These are phyloP conservation scores for Gymnopithys bicolor DNA, from an alignment of 2,797 vertebrate genomes.

Conservation along the genomic window DNA sequence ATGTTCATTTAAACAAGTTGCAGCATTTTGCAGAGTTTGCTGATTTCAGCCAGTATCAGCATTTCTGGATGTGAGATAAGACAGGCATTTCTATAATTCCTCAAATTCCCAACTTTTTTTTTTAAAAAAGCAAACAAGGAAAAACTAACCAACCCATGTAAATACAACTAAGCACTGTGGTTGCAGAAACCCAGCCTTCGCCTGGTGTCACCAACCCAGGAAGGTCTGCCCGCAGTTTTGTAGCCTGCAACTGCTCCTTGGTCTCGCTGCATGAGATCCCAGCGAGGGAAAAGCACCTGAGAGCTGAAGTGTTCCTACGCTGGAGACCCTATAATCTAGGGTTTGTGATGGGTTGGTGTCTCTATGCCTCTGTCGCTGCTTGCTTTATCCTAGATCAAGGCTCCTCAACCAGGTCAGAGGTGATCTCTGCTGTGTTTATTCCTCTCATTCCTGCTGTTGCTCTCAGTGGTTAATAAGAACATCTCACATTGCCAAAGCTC, in stretches of 20 bases:
- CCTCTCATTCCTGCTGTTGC: neutral
- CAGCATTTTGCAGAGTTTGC: neutral
- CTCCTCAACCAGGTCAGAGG: neutral
- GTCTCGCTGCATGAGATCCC: rapidly evolving
- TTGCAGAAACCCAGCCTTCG: neutral
- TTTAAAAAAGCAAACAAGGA: rapidly evolving
- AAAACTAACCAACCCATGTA: neutral
- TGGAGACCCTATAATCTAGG: neutral
- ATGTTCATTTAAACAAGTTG: neutral
- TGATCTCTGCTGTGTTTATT: rapidly evolving
- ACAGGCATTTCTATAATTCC: neutral
- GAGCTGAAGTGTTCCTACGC: neutral
- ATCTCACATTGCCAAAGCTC: neutral
- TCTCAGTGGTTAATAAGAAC: neutral
- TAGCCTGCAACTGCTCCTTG: rapidly evolving
- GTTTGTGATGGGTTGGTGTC: neutral
- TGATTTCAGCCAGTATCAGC: neutral
- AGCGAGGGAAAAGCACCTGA: neutral
- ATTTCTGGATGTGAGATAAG: neutral
- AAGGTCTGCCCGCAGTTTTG: neutral
- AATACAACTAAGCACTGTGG: neutral
- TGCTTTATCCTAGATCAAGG: neutral
- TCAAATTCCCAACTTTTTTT: neutral
- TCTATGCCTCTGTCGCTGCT: neutral
- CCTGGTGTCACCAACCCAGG: neutral